phyloP scores from a whole-genome alignment of 1,140 invertebrate genomes.

The Trichonephila clavipes region DNA sequence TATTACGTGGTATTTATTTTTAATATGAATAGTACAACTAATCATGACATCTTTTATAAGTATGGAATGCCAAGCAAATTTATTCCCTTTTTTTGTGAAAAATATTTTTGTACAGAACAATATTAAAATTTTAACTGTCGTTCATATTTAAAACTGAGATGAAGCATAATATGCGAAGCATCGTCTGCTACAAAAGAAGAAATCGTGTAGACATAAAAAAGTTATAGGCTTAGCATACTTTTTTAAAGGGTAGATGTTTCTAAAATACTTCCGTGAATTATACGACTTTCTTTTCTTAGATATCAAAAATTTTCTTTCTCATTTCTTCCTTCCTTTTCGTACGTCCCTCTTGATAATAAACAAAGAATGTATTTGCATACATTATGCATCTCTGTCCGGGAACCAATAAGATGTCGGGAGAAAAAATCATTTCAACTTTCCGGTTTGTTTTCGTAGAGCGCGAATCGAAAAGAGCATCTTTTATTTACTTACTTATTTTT shows the following conservation, averaged over 20 bases:
- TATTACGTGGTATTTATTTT: too few relatives aligned
- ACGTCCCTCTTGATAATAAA: conserved; percentile 44
- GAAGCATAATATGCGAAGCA: conserved; percentile 8
- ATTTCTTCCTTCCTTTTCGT: conserved; percentile 25
- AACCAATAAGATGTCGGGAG: not conserved
- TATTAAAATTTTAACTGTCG: not conserved
- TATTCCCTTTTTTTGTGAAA: not conserved
- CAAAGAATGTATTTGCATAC: conserved; percentile 57
- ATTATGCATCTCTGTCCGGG: conserved; percentile 12
- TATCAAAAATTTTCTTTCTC: conserved; percentile 18
- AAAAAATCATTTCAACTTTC: conserved; percentile 3
- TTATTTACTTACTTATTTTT: too few relatives aligned
- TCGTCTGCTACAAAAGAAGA: conserved; percentile 3
- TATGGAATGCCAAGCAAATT: not conserved
- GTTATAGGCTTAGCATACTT: conserved; percentile 34
- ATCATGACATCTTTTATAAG: too few relatives aligned
- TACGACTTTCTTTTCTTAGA: not conserved
- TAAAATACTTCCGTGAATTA: not conserved
- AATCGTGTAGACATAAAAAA: conserved; percentile 28
- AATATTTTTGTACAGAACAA: not conserved
- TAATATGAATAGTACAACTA: too few relatives aligned
- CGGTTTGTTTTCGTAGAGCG: not conserved
- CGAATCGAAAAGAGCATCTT: not conserved
- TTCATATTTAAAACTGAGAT: conserved; percentile 7
- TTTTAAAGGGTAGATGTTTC: conserved; percentile 11